Percentiles rank a stretch among this genome's conserved stretches.
phyloP scores from a whole-genome alignment of 2,113 vertebrate genomes.

The Tretioscincus oriximinensis region DNA sequence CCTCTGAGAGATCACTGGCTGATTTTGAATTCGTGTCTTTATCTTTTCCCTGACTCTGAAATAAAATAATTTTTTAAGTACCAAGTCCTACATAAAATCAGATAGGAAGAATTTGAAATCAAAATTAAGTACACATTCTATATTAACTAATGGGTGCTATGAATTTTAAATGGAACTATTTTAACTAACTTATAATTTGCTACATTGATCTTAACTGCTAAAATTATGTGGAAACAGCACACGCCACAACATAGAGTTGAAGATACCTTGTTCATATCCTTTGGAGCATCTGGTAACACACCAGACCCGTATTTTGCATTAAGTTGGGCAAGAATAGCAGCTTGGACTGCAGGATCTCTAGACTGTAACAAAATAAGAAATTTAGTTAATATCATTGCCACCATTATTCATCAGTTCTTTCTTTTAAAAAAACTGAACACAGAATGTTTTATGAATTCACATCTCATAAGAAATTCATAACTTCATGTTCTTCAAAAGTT shows the following conservation, averaged over 20 bases:
- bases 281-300: conserved; percentile 77
- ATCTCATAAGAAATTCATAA: not conserved
- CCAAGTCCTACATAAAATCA: not conserved
- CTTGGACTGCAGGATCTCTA: conserved; percentile 96
- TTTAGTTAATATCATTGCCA: not conserved
- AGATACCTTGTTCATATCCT: conserved; percentile 82
- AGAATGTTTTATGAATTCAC: not conserved
- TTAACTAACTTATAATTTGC: not conserved
- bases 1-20: conserved; percentile 95
- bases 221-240: not conserved
- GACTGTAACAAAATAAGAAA: conserved; percentile 75
- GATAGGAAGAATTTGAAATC: not conserved
- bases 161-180: not conserved
- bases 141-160: not conserved
- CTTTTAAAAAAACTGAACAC: not conserved
- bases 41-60: conserved; percentile 86
- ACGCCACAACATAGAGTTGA: conserved; percentile 1
- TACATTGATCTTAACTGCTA: not conserved
- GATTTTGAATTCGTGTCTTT: conserved; percentile 89
- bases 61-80: conserved; percentile 37
- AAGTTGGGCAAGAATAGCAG: conserved; percentile 95
- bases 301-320: conserved; percentile 97
- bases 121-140: not conserved
- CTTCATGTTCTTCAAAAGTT: not conserved
- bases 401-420: not conserved